Base-by-base conservation (phyloP, 2,888 invertebrate genomes). In the Polydrusus cervinus region DNA sequence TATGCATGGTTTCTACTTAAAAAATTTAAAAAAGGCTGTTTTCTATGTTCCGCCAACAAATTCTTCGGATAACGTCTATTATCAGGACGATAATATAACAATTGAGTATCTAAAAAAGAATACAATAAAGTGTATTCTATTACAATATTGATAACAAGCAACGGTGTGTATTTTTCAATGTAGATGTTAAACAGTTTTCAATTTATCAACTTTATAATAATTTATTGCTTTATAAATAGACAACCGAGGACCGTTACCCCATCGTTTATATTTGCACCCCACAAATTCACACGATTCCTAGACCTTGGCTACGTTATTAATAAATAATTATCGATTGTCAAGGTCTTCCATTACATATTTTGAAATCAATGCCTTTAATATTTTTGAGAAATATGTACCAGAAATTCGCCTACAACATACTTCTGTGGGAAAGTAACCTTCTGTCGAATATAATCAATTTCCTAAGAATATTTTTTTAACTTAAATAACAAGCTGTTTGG, bases 231-330 rank as follows among this genome's bases (percentile, higher is more conserved):
- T n/a, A 49, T 16, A 49, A 34, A 49, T 49, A 49, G 47, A 49
- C 47, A 49, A 8, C 16, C 47, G 16, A 49, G 47, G 16, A 16
- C 16, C 14, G 6, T 49, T 16, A 49, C 51, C 13, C 20, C 6
- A 14, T 51, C 51, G 25, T 51, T 51, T 51, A 51, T 18, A 16
- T 16, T 49, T 49, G 9, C 49, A 49, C 20, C 51, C 51, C 51
- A 14, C 20, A 51, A 18, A n/a, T 51, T 51, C 18, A 51, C 51
- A 51, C 18, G 13, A 18, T 0, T 49, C n/a, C n/a, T 18, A 49
- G 18, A 51, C 51, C 25, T 51, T 51, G 51, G 11, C 2, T 51
- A 25, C 20, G 8, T 5, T 51, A 20, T 11, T 20, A 51, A 51
- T 51, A 49, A 49, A 16, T n/a, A n/a, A n/a, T 45, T 45, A n/a